phyloP scores from a whole-genome alignment of 2,888 invertebrate genomes.

The Drosophila austrosaltans region DNA sequence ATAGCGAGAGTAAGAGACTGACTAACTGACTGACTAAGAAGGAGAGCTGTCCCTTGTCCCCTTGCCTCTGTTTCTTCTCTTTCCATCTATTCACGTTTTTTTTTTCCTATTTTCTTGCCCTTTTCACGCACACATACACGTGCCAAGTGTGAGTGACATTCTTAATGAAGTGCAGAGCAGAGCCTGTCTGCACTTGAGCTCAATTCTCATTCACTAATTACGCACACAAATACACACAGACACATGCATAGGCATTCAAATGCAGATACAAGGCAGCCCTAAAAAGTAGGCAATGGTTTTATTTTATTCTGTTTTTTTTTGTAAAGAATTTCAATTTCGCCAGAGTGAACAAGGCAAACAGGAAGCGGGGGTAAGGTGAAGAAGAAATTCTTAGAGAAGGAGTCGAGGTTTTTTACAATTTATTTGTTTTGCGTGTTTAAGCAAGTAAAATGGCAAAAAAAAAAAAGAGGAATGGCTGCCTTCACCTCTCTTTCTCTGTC shows the following conservation, averaged over 20 bases:
- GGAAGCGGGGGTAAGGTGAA: no score
- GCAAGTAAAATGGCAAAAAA: slow-evolving; percentile 8
- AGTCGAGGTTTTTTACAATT: slow-evolving; percentile 37
- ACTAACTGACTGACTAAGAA: slow-evolving; percentile 16
- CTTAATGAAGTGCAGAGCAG: slow-evolving; percentile 68
- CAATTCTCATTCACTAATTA: slow-evolving; percentile 73
- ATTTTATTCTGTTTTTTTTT: slow-evolving; percentile 28
- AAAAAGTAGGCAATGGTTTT: slow-evolving; percentile 44
- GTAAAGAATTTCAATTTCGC: slow-evolving; percentile 44
- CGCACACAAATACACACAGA: slow-evolving; percentile 44
- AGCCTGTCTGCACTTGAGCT: slow-evolving; percentile 53
- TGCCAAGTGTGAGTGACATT: slow-evolving; percentile 67
- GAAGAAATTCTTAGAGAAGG: slow-evolving; percentile 24
- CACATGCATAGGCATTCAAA: slow-evolving; percentile 8
- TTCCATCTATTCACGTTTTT: slow-evolving; percentile 17
- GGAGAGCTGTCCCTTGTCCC: not conserved
- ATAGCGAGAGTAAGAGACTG: slow-evolving; percentile 34
- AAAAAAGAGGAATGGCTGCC: not conserved
- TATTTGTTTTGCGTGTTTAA: slow-evolving; percentile 45
- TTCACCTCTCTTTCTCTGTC: not conserved
- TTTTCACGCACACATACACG: slow-evolving; percentile 35
- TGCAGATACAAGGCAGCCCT: slow-evolving; percentile 39
- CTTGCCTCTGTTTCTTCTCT: not conserved
- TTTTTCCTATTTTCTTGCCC: slow-evolving; percentile 29
- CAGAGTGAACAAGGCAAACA: slow-evolving; percentile 36